These are phyloP conservation scores for Helogale parvula DNA, from an alignment of 2,113 vertebrate species.

Conservation along the genomic window DNA sequence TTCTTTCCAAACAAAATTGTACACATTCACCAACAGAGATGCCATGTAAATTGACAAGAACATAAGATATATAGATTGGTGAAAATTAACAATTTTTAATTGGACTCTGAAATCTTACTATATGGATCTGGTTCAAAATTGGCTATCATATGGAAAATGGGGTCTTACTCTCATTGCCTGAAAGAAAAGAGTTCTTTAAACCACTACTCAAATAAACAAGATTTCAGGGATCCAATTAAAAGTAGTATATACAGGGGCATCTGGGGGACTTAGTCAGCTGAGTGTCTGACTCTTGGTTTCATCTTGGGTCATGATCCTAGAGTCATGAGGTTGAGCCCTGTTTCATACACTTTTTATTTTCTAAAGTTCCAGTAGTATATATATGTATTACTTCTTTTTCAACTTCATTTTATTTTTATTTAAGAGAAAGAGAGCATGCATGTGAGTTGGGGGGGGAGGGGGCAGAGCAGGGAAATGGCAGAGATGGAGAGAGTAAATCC, in stretches of 20 bases:
- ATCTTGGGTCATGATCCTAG: too few species aligned
- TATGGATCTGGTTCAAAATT: not conserved
- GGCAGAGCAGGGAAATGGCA: too few species aligned
- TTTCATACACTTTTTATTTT: not conserved
- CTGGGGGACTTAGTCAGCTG: too few species aligned
- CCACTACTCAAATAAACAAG: slow-evolving; percentile 10
- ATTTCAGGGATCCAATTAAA: not conserved
- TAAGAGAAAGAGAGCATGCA: too few species aligned
- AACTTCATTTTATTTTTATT: too few species aligned
- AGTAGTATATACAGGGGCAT: not conserved
- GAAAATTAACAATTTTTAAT: slow-evolving; percentile 25
- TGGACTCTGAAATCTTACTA: not conserved
- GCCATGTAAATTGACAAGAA: not conserved
- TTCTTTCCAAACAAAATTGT: not conserved
- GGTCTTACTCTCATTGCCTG: not conserved
- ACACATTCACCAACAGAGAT: not conserved
- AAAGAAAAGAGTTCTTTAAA: not conserved
- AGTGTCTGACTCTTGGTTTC: too few species aligned
- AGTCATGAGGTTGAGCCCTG: too few species aligned
- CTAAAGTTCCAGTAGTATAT: not conserved
- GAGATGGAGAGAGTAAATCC: too few species aligned
- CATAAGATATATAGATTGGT: not conserved
- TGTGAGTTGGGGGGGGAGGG: too few species aligned
- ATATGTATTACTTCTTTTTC: not conserved
- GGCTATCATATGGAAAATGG: not conserved